A percentile compares a stretch with the other conserved stretches of the same genome.
These are phyloP conservation scores for Beaufortia kweichowensis DNA, from an alignment of 2,113 vertebrate species.

Conservation along the genomic window DNA sequence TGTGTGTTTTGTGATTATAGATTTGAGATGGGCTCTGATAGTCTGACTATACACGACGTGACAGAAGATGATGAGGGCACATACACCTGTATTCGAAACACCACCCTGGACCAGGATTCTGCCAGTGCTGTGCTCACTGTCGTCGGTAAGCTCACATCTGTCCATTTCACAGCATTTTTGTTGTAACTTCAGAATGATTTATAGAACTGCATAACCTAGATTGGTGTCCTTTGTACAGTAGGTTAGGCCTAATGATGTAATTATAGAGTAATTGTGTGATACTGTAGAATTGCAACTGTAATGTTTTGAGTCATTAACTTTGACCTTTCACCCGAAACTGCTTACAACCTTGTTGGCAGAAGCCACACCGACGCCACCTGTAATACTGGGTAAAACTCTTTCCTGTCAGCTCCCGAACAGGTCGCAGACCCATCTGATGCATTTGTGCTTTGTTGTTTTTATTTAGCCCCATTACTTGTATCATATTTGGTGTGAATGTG, in stretches of 20 bases:
- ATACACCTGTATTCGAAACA: constrained; percentile 92
- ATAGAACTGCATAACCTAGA: background rate
- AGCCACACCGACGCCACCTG: constrained; percentile 90
- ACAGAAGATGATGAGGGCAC: constrained; percentile 83
- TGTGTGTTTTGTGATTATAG: constrained; percentile 65
- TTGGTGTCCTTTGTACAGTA: background rate
- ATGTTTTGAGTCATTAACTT: constrained; percentile 57
- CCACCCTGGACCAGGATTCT: constrained; percentile 88
- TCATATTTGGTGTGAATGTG: constrained; percentile 12
- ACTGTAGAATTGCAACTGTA: constrained; percentile 38
- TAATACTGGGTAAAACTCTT: constrained; percentile 92
- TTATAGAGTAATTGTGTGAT: constrained; percentile 11
- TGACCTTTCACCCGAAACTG: constrained; percentile 74
- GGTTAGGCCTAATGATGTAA: background rate
- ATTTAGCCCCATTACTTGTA: constrained; percentile 14
- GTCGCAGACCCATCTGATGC: constrained; percentile 38
- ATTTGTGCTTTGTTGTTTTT: constrained; percentile 34
- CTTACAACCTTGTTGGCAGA: constrained; percentile 89
- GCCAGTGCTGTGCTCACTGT: constrained; percentile 91
- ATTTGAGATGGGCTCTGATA: constrained; percentile 81
- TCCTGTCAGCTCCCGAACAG: constrained; percentile 55
- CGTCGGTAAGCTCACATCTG: constrained; percentile 78
- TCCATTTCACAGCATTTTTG: background rate
- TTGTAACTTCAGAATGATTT: too few relatives aligned
- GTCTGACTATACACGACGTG: constrained; percentile 83